phyloP scores from a whole-genome alignment of 2,888 invertebrate species.

The Autographa pulchrina region DNA sequence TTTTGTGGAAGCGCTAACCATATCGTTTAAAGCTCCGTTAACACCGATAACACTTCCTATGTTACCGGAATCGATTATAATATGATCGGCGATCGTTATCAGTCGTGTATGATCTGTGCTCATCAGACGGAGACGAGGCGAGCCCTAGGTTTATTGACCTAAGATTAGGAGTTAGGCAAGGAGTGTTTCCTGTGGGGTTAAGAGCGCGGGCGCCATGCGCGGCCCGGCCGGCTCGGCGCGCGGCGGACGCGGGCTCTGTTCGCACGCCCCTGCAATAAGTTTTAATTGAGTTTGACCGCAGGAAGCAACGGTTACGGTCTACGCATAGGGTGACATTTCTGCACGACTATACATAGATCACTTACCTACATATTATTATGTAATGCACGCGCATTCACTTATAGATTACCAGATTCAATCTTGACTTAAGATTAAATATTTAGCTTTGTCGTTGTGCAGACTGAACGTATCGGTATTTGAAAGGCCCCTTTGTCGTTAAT shows the following conservation, averaged over 20 bases:
- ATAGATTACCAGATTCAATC: conserved; percentile 12
- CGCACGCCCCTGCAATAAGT: conserved; percentile 87
- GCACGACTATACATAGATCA: conserved; percentile 21
- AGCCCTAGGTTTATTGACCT: conserved; percentile 71
- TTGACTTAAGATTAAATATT: not conserved
- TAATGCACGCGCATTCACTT: conserved; percentile 3
- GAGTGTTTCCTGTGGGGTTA: conserved; percentile 82
- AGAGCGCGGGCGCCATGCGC: conserved; percentile 60
- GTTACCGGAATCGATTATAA: conserved; percentile 44
- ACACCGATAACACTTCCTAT: conserved; percentile 50
- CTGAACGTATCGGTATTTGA: conserved; percentile 41
- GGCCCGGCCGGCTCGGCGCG: conserved; percentile 32
- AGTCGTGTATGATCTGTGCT: conserved; percentile 44
- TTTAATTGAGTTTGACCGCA: conserved; percentile 86
- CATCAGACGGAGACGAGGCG: conserved; percentile 65
- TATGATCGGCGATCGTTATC: conserved; percentile 59
- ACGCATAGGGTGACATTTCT: conserved; percentile 79
- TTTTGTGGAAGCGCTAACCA: conserved; percentile 14
- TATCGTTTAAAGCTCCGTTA: conserved; percentile 43
- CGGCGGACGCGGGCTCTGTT: conserved; percentile 69
- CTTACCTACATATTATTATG: not conserved
- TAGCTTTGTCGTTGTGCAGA: not conserved
- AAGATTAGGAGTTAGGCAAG: conserved; percentile 76
- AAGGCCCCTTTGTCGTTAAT: conserved; percentile 29
- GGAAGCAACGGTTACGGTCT: conserved; percentile 80